Evolutionary conservation across 2,113 vertebrate species (phyloP), one percentile per base, ranked within the genome.

Genomic region (Hiodon tergisus): DNA sequence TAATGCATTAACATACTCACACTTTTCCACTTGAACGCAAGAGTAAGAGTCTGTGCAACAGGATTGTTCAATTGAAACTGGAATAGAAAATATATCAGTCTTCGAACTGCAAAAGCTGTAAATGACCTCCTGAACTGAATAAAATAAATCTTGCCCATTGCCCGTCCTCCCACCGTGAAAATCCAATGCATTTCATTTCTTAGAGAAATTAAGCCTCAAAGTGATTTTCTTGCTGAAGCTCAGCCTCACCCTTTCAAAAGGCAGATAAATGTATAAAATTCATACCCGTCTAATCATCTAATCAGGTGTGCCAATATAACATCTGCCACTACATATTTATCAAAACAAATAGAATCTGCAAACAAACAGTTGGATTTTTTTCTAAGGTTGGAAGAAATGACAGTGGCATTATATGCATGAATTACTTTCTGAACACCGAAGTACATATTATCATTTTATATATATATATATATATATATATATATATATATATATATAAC

Each of bases 161-260:
- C 54, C n/a, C 47, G 13, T 55, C 63, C 53, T 52, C 53, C 14
- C 53, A 70, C 5, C 46, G 54, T 58, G 52, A 60, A 74, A 67
- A 75, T 75, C 73, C 73, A 50, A 14, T 47, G 63, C 63, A 67
- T 67, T 75, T 75, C 73, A 68, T 67, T 75, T 68, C 63, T 50
- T 66, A 54, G 58, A 59, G 46, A 67, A 57, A 67, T 75, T 75
- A 67, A 75, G 63, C 51, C 58, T 50, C 54, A 59, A 52, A 67
- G 14, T 74, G 62, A 16, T 67, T 67, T 74, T 71, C 65, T 58
- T 59, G 54, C 17, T 51, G 53, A 59, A 50, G 72, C 63, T 75
- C 65, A 74, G 62, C 72, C 65, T 65, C 59, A 67, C 51, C 62
- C 54, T 57, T 58, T 58, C 63, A 67, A 31, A 31, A 62, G 54